These are phyloP conservation scores for Drosophila trichaetosa DNA, from an alignment of 2,888 invertebrate genomes.

Conservation along the genomic window DNA sequence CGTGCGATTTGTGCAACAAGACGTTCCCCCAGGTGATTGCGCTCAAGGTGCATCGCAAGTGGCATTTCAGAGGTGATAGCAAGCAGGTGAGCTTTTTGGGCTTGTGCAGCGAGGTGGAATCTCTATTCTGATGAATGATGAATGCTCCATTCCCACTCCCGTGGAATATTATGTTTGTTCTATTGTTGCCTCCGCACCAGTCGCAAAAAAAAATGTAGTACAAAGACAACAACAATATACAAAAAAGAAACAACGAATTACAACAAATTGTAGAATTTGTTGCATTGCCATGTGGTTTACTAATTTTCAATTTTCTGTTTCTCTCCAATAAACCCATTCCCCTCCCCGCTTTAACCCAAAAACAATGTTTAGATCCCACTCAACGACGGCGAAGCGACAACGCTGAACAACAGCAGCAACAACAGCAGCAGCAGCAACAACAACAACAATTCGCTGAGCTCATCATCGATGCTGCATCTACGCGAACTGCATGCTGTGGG, in stretches of 20 bases:
- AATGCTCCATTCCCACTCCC: conserved; percentile 6
- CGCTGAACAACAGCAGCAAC: conserved; percentile 67
- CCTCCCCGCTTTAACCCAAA: background rate
- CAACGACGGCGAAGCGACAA: conserved; percentile 72
- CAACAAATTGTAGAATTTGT: conserved; percentile 10
- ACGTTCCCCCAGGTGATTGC: conserved; percentile 85
- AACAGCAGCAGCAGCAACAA: conserved; percentile 65
- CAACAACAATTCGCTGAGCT: conserved; percentile 66
- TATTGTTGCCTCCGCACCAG: conserved; percentile 82
- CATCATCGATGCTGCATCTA: conserved; percentile 76
- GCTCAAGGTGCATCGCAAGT: conserved; percentile 85
- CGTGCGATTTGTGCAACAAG: conserved; percentile 85
- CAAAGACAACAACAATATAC: conserved; percentile 4
- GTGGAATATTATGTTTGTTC: conserved; percentile 31
- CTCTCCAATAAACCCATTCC: background rate
- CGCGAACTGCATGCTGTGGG: conserved; percentile 83
- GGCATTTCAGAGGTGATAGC: conserved; percentile 86
- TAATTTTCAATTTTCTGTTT: conserved; percentile 42
- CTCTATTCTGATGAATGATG: conserved; percentile 15
- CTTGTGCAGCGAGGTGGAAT: conserved; percentile 83
- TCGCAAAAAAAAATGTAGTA: conserved; percentile 72
- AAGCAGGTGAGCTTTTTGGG: conserved; percentile 85
- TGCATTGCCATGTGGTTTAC: conserved; percentile 9
- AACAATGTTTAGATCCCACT: conserved; percentile 51
- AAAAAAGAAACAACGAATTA: background rate